phyloP scores from a whole-genome alignment of 1,140 invertebrate species.

The Drosophila prosaltans region DNA sequence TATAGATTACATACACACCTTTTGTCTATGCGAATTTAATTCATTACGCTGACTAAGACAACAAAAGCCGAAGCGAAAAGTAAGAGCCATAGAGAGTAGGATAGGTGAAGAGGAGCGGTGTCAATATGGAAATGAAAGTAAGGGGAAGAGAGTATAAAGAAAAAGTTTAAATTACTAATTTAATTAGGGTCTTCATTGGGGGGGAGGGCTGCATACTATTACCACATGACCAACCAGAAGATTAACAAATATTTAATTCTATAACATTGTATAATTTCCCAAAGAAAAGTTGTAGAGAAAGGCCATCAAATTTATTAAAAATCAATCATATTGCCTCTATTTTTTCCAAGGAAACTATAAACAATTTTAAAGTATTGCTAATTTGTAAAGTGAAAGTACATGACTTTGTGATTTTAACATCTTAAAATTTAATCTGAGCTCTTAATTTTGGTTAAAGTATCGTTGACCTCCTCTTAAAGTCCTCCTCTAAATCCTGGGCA shows the following conservation, averaged over 20 bases:
- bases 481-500: neutral
- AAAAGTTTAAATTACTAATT: slow-evolving; percentile 1
- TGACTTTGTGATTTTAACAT: no score
- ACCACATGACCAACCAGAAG: neutral
- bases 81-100: neutral
- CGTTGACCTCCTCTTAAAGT: no score
- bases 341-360: no score
- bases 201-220: neutral
- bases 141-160: neutral
- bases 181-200: neutral
- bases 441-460: no score
- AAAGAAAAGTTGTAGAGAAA: no score
- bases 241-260: no score
- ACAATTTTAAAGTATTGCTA: no score
- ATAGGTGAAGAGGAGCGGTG: neutral
- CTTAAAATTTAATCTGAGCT: no score
- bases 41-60: slow-evolving; percentile 25
- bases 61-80: neutral
- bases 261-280: neutral
- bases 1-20: slow-evolving; percentile 45
- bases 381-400: no score
- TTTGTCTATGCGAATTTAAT: slow-evolving; percentile 17
- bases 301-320: no score
- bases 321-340: no score
- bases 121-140: neutral